Percentiles rank a stretch among this genome's conserved stretches.
These are phyloP conservation scores for Choristoneura fumiferana DNA, from an alignment of 1,140 invertebrate species.

Conservation along the genomic window DNA sequence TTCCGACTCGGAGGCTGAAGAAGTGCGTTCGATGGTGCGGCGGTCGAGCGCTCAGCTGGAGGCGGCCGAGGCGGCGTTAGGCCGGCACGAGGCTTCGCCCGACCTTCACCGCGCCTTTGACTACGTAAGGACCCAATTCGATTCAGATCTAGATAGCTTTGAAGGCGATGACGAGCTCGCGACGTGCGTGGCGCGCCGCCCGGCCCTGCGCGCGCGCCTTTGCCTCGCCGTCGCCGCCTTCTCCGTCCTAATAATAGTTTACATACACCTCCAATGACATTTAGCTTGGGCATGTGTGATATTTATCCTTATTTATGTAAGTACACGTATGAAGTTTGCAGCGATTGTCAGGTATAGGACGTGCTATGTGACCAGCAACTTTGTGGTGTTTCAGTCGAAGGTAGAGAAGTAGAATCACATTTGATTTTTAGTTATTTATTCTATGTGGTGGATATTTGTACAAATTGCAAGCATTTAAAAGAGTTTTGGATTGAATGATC, in stretches of 20 bases:
- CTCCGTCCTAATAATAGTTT: conserved; percentile 73
- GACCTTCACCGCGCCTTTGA: conserved; percentile 72
- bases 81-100: conserved; percentile 61
- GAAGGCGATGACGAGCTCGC: conserved; percentile 40
- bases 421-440: no score
- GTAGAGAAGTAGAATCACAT: background rate
- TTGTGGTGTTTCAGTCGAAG: background rate
- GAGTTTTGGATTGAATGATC: conserved; percentile 31
- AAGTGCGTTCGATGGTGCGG: conserved; percentile 79
- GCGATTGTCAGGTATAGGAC: conserved; percentile 56
- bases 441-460: conserved; percentile 28
- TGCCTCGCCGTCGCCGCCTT: conserved; percentile 73
- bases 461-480: conserved; percentile 52
- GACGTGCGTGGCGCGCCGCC: conserved; percentile 40
- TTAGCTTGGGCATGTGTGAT: conserved; percentile 62
- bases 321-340: conserved; percentile 52
- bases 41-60: conserved; percentile 66
- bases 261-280: conserved; percentile 70
- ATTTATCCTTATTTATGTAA: conserved; percentile 60
- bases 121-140: conserved; percentile 73
- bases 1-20: conserved; percentile 84
- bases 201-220: conserved; percentile 55
- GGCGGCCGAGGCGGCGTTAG: conserved; percentile 64
- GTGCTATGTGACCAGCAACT: background rate
- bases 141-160: conserved; percentile 61